phyloP scores from a whole-genome alignment of 2,888 invertebrate species.

The Habrosyne pyritoides region DNA sequence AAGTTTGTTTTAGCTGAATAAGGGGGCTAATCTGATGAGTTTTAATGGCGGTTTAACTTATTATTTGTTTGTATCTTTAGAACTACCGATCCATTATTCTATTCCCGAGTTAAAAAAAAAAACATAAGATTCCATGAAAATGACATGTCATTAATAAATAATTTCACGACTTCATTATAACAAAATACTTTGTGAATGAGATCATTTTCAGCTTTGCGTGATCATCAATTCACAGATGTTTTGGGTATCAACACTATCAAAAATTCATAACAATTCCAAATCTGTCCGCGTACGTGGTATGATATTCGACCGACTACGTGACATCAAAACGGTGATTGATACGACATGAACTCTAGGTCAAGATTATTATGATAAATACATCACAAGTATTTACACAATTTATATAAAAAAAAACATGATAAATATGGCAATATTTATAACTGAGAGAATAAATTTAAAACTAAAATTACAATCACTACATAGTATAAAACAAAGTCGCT shows the following conservation, averaged over 20 bases:
- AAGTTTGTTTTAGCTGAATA: too few relatives aligned
- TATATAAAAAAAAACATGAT: neutral
- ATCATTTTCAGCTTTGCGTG: neutral
- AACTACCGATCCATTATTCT: too few relatives aligned
- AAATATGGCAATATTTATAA: neutral
- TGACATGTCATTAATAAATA: too few relatives aligned
- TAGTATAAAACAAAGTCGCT: too few relatives aligned
- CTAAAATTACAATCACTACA: too few relatives aligned
- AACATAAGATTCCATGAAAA: too few relatives aligned
- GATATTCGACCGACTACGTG: slow-evolving; percentile 9
- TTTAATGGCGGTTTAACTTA: too few relatives aligned
- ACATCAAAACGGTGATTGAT: slow-evolving; percentile 25
- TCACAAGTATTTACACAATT: neutral
- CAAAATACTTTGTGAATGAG: too few relatives aligned
- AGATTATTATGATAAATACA: slow-evolving; percentile 7
- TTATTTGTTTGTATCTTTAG: too few relatives aligned
- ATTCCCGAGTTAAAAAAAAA: too few relatives aligned
- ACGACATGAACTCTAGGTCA: slow-evolving; percentile 21
- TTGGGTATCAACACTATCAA: neutral
- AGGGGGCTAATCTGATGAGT: too few relatives aligned
- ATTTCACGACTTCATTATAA: too few relatives aligned
- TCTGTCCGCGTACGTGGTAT: slow-evolving; percentile 26
- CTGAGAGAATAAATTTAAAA: neutral
- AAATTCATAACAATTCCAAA: slow-evolving; percentile 29
- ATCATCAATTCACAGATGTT: neutral